phyloP scores from a whole-genome alignment of 2,797 vertebrate genomes.

The Darevskia mixta region DNA sequence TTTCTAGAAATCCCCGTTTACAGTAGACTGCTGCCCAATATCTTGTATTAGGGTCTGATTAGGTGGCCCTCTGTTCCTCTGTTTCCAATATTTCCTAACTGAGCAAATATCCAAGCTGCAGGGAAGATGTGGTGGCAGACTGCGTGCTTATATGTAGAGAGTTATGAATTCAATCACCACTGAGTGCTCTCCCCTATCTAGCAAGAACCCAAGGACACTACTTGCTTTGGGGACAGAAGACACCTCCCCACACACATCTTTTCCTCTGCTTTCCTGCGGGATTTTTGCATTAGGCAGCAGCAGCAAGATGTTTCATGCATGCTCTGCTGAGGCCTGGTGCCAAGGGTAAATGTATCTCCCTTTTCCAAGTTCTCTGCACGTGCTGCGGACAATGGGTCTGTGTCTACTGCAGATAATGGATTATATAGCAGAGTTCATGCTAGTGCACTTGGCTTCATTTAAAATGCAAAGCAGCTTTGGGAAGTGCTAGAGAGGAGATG shows the following conservation, averaged over 20 bases:
- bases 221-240: neutral
- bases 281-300: neutral
- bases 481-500: neutral
- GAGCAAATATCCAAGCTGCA: fast-evolving
- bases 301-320: neutral
- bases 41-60: neutral
- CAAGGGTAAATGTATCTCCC: neutral
- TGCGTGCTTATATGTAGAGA: neutral
- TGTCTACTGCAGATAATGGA: neutral
- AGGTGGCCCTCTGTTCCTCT: neutral
- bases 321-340: neutral
- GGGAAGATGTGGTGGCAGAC: neutral
- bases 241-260: too few relatives aligned
- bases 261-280: neutral
- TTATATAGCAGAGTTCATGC: neutral
- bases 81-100: neutral
- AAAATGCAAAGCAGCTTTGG: neutral
- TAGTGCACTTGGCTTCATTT: neutral
- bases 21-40: neutral
- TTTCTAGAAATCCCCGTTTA: slow-evolving; percentile 12
- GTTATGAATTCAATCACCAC: neutral
- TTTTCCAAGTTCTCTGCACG: neutral
- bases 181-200: neutral
- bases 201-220: neutral
- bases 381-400: neutral